Evolutionary conservation across 1,140 invertebrate species (phyloP), one percentile per base, ranked within the genome.

Genomic region (Carcinoscorpius rotundicauda): DNA sequence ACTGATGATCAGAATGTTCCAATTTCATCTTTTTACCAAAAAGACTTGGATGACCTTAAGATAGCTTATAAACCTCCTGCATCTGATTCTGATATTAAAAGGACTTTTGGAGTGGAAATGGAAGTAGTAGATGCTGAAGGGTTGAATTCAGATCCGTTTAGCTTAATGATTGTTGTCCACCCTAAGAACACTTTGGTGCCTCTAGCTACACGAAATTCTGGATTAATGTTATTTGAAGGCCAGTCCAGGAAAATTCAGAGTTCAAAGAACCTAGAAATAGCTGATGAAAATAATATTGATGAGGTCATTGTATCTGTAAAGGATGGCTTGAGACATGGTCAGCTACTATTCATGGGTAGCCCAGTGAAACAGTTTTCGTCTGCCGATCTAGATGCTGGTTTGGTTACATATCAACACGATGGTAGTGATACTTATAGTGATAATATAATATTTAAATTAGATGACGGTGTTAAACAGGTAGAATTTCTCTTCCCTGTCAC

Each of bases 61-160:
- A 80, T 81, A 52, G 79, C 78, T 3, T 80, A 78, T 64, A 76
- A 76, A 66, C 78, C 79, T 10, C 78, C 79, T 4, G 68, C 68
- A n/a, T 68, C 68, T 49, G 74, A 78, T 68, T 75, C 78, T 0
- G 70, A 76, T 61, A 65, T 69, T 49, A 72, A 71, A 56, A 63
- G 77, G 55, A 68, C 75, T 6, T 74, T 76, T 61, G 62, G 72
- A 10, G 64, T 76, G n/a, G 73, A 74, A 55, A 64, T 79, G 61
- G 70, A 75, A 64, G 73, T 79, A 9, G 61, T 78, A 0, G 78
- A 80, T 69, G 65, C 69, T 1, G 78, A 78, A 53, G 78, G 78
- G 2, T 58, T 76, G 0, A 61, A 65, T 3, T 78, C 76, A 0
- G 72, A 74, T 50, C 73, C 76, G 4, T 75, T 79, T 67, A 74